Evolutionary conservation across 2,113 vertebrate species (phyloP).

Genomic region (Corythoichthys intestinalis): DNA sequence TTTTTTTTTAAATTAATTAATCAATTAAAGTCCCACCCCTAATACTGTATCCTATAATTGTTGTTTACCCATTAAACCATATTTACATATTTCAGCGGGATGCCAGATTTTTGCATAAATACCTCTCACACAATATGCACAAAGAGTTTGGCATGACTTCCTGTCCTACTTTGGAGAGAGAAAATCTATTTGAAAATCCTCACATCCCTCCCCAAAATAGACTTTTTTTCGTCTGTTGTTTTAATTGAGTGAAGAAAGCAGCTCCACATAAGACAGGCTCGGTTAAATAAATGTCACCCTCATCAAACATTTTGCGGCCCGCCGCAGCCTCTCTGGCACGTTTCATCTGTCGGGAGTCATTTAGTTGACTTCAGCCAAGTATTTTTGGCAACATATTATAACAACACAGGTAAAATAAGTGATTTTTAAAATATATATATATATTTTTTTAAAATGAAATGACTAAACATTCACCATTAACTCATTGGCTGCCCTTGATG

Average conservation of each 20-base stretch:
- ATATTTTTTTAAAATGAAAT: no score
- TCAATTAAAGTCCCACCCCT: neutral
- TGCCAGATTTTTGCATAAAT: conserved; percentile 9
- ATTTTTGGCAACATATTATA: neutral
- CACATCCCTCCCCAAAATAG: conserved; percentile 30
- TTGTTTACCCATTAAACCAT: neutral
- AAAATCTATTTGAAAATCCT: conserved; percentile 30
- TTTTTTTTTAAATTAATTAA: neutral
- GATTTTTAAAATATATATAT: neutral
- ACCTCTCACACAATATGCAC: conserved; percentile 17
- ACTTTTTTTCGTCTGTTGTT: conserved; percentile 2
- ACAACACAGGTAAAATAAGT: neutral
- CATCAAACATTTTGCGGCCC: neutral
- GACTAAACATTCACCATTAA: no score
- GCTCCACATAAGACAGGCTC: neutral
- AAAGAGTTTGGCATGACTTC: conserved; percentile 31
- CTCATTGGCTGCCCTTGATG: no score
- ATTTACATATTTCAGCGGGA: conserved; percentile 9
- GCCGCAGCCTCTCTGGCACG: conserved; percentile 2
- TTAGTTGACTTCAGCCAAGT: neutral
- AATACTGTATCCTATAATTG: neutral
- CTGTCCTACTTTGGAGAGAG: conserved; percentile 45
- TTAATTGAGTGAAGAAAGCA: conserved; percentile 35
- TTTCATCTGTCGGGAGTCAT: neutral
- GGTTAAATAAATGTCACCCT: conserved; percentile 9